Conservation (phyloP, 2,113 vertebrate species). For the Seriola rivoliana region DNA sequence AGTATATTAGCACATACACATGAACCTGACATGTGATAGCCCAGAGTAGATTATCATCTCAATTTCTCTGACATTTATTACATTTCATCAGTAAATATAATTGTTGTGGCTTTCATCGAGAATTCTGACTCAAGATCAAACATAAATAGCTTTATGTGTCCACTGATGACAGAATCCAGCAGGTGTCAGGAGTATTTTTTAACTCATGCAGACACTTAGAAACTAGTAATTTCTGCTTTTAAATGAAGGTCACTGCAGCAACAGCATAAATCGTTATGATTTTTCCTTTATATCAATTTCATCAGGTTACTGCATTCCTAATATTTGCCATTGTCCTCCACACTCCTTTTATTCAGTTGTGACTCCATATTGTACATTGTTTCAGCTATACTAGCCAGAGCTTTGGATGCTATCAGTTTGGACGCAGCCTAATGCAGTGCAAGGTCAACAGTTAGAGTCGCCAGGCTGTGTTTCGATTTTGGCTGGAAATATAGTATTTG, state of each 20-base stretch:
- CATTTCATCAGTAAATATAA: constrained; percentile 17
- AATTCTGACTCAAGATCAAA: not conserved
- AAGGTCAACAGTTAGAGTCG: not conserved
- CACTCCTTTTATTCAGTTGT: not conserved
- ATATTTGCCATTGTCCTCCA: not conserved
- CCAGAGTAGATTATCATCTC: constrained; percentile 43
- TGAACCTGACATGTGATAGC: not conserved
- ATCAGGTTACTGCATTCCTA: not conserved
- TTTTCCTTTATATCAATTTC: not conserved
- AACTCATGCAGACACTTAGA: not conserved
- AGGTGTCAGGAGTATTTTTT: not conserved
- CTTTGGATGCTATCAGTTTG: not conserved
- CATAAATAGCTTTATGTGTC: not conserved
- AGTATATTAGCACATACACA: constrained; percentile 11
- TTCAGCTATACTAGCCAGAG: not conserved
- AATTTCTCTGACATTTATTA: constrained; percentile 15
- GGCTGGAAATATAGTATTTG: no score
- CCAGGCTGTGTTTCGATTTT: no score
- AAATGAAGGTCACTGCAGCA: not conserved
- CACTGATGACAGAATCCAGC: not conserved
- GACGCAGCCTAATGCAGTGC: not conserved
- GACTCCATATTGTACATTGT: not conserved
- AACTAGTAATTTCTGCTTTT: not conserved
- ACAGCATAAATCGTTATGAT: not conserved
- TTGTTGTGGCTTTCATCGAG: constrained; percentile 17